Evolutionary conservation across 2,113 vertebrate genomes (phyloP).

Genomic region (Pholis gunnellus): DNA sequence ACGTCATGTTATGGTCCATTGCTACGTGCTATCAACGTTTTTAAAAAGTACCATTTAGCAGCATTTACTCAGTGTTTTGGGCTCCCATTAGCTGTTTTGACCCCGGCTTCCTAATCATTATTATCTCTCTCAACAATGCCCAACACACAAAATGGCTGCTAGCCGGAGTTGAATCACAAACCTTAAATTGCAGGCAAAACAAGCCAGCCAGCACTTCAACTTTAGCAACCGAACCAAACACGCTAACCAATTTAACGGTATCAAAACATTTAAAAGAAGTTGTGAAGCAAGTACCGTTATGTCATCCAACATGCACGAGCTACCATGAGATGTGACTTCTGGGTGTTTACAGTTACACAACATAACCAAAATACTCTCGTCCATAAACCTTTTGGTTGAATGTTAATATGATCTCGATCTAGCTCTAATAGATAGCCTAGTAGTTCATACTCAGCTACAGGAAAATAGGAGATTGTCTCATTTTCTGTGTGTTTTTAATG

Average conservation of each 20-base stretch:
- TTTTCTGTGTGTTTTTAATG: not conserved
- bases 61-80: not conserved
- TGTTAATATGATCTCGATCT: not conserved
- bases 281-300: not conserved
- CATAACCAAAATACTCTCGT: no score
- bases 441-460: not conserved
- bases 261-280: not conserved
- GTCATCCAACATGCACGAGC: not conserved
- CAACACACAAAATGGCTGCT: no score
- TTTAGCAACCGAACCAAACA: not conserved
- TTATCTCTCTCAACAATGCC: not conserved
- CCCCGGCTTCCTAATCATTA: not conserved
- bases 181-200: no score
- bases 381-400: no score
- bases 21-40: no score
- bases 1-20: no score
- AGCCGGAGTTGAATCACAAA: no score
- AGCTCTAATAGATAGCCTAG: not conserved
- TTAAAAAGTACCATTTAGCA: not conserved
- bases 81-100: not conserved
- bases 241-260: no score
- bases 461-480: not conserved
- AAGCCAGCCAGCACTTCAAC: no score
- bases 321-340: not conserved
- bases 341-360: not conserved